These are phyloP conservation scores for Macaria notata DNA, from an alignment of 2,888 invertebrate species.

Conservation along the genomic window DNA sequence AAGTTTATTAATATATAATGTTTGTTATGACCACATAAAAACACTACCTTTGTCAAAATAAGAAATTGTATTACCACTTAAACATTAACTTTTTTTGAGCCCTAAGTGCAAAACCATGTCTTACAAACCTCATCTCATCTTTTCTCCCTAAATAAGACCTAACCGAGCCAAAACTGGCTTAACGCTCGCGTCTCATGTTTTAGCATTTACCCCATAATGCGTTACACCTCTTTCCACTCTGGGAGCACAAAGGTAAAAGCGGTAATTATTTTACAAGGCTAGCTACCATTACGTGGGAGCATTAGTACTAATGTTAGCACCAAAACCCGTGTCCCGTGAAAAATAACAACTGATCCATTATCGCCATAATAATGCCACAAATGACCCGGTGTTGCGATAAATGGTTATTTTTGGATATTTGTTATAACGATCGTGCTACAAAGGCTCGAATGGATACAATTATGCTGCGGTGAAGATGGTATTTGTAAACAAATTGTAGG, in stretches of 20 bases:
- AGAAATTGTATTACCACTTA: too few relatives aligned
- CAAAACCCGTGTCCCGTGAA: slow-evolving; percentile 55
- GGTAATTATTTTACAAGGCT: slow-evolving; percentile 58
- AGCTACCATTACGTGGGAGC: slow-evolving; percentile 47
- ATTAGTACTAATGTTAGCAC: slow-evolving; percentile 63
- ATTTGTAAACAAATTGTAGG: slow-evolving; percentile 12
- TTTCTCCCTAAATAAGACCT: slow-evolving; percentile 4
- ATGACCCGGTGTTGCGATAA: slow-evolving; percentile 41
- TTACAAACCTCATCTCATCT: slow-evolving; percentile 2
- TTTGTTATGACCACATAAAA: too few relatives aligned
- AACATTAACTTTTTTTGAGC: background rate
- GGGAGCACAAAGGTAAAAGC: slow-evolving; percentile 46
- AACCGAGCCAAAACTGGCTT: slow-evolving; percentile 28
- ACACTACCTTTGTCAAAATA: too few relatives aligned
- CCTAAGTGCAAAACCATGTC: slow-evolving; percentile 12
- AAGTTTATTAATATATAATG: too few relatives aligned
- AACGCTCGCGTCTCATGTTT: slow-evolving; percentile 31
- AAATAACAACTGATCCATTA: slow-evolving; percentile 62
- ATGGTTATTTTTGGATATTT: slow-evolving; percentile 45
- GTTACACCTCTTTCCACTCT: slow-evolving; percentile 43
- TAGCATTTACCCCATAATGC: slow-evolving; percentile 38
- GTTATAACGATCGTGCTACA: slow-evolving; percentile 30
- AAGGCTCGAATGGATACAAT: slow-evolving; percentile 29
- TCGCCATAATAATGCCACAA: slow-evolving; percentile 51
- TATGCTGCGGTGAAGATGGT: slow-evolving; percentile 16